These are phyloP conservation scores for Neoniphon sammara DNA, from an alignment of 2,797 vertebrate genomes.

Conservation along the genomic window DNA sequence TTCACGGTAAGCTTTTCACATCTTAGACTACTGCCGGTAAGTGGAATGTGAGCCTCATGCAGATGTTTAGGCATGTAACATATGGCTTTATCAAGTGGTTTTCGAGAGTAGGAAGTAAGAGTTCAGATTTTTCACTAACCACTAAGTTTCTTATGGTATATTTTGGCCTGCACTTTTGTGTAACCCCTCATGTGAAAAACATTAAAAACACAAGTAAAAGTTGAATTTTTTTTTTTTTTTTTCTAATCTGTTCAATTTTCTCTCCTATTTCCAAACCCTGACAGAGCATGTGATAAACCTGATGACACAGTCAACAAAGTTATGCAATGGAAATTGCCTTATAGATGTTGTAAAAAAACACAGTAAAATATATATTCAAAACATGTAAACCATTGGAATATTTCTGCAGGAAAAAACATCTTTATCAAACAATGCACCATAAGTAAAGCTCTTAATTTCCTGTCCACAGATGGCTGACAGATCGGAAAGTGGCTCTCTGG, in stretches of 20 bases:
- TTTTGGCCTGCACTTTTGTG: too few species aligned
- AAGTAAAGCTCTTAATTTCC: background rate
- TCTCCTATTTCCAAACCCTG: background rate
- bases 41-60: background rate
- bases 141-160: too few species aligned
- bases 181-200: too few species aligned
- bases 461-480: conserved; percentile 88
- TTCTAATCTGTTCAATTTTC: background rate
- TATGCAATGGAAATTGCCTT: background rate
- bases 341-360: background rate
- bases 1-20: conserved; percentile 84
- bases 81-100: background rate
- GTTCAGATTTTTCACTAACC: too few species aligned
- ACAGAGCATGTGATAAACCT: background rate
- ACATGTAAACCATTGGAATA: background rate
- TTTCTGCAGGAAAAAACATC: background rate
- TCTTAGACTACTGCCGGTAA: background rate
- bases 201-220: too few species aligned
- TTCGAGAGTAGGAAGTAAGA: too few species aligned
- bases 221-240: too few species aligned
- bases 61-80: background rate
- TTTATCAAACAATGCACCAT: background rate
- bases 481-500: conserved; percentile 86
- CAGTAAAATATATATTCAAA: background rate
- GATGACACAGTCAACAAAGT: background rate